Evolutionary conservation across 2,888 invertebrate genomes (phyloP).

Genomic region (Blera fallax): DNA sequence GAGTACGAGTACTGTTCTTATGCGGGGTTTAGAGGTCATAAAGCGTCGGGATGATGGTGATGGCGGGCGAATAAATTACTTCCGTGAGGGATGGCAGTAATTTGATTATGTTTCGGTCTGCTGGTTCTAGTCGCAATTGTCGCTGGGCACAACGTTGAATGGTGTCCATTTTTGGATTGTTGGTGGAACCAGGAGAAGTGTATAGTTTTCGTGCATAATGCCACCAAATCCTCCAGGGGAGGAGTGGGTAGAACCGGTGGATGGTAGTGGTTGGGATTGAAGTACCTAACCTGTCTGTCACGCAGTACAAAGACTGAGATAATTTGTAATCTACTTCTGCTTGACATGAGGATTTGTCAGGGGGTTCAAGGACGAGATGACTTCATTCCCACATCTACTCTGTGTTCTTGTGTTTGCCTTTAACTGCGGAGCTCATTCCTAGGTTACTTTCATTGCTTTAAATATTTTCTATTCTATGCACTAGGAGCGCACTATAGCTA

Average conservation of each 20-base stretch:
- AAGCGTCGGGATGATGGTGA: constrained; percentile 40
- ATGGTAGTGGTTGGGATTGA: neutral
- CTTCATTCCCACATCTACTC: too few species aligned
- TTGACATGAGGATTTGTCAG: too few species aligned
- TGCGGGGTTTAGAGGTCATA: constrained; percentile 52
- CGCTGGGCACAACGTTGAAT: neutral
- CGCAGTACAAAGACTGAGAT: too few species aligned
- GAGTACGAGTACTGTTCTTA: neutral
- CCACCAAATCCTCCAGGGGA: neutral
- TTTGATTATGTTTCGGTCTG: constrained; percentile 57
- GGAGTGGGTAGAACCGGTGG: neutral
- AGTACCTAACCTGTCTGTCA: too few species aligned
- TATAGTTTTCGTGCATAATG: constrained; percentile 4
- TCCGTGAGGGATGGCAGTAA: constrained; percentile 68
- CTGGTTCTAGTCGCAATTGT: neutral
- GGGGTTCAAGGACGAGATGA: too few species aligned
- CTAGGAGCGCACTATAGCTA: too few species aligned
- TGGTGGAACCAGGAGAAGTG: neutral
- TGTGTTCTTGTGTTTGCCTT: too few species aligned
- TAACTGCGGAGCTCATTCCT: too few species aligned
- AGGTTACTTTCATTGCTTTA: too few species aligned
- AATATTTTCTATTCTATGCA: too few species aligned
- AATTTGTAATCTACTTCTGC: too few species aligned
- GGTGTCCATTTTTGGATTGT: neutral
- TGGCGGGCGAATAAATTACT: constrained; percentile 61